Conservation (phyloP, 2,113 vertebrate genomes). For the Crocuta crocuta region DNA sequence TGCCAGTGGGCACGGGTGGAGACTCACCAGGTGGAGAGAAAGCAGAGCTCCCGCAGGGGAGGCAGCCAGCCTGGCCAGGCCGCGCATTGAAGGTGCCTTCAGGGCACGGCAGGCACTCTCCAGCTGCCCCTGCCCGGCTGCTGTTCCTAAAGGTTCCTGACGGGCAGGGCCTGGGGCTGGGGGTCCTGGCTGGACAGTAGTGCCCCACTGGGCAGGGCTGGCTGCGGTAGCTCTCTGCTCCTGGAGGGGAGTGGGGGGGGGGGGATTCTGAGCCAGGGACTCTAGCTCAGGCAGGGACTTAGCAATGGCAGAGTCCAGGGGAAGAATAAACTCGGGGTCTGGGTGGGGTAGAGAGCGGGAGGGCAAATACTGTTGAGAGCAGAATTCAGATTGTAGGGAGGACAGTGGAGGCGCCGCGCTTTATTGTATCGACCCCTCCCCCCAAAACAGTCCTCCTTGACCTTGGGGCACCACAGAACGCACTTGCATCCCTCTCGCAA, state of each 20-base stretch:
- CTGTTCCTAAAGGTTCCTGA: slow-evolving; percentile 89
- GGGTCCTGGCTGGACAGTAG: slow-evolving; percentile 88
- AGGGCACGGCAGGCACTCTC: slow-evolving; percentile 92
- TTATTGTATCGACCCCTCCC: too few relatives aligned
- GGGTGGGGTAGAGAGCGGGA: fast-evolving
- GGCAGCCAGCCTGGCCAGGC: slow-evolving; percentile 91
- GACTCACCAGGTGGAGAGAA: slow-evolving; percentile 89
- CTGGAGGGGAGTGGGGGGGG: slow-evolving; percentile 77
- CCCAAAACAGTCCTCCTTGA: too few relatives aligned
- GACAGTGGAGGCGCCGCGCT: background rate
- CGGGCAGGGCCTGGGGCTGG: slow-evolving; percentile 89
- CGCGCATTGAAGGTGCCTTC: slow-evolving; percentile 91
- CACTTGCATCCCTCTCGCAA: background rate
- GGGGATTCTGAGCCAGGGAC: background rate
- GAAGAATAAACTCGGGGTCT: background rate
- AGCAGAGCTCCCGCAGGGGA: slow-evolving; percentile 94
- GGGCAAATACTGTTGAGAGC: background rate
- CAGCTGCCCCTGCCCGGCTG: slow-evolving; percentile 73
- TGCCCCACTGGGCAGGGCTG: slow-evolving; percentile 90
- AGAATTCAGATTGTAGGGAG: background rate
- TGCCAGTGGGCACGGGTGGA: too few relatives aligned
- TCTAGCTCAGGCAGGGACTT: background rate
- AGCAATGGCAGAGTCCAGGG: background rate
- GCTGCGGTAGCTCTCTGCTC: slow-evolving; percentile 86
- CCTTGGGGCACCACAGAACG: background rate